Base-by-base conservation (phyloP, 2,888 invertebrate genomes). In the Phorcus lineatus region DNA sequence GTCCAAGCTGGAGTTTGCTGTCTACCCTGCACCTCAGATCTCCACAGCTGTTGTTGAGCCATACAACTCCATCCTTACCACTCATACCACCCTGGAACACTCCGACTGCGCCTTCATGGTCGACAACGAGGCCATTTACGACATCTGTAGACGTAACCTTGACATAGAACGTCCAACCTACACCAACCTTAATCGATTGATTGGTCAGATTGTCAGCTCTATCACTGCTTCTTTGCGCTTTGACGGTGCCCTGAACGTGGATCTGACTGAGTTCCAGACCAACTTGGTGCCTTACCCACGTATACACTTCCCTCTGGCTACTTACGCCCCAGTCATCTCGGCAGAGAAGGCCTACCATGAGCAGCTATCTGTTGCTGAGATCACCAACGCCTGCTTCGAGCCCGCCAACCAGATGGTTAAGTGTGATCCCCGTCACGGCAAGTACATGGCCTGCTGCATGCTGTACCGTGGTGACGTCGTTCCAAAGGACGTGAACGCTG, bases 61-160 rank as follows among this genome's bases (percentile, higher is more conserved):
- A 0, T 98, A 98, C 96, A 98, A 98, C 95, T 97, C 98, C 0
- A 97, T 98, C 82, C 89, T 98, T 91, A 98, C 98, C 92, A 98
- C 98, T 84, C 98, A 98, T 94, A 98, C 98, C 80, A 98, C 98
- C 82, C 89, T 94, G 83, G 98, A 98, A 94, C 98, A 98, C 94
- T 97, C 97, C 0, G 98, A 98, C 95, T 98, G 98, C 94, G 97
- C 98, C 76, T 98, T 98, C 94, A 98, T 98, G 98, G 97, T 94
- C 74, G 98, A 98, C 94, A 98, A 98, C 90, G 97, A 98, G 92
- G 98, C 98, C 66, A 94, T 98, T 89, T 91, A 97, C 92, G 97
- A 98, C 90, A 97, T 98, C 88, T 98, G 98, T 93, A 95, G 96
- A 53, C 84, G 87, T 77, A 96, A 96, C 89, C 94, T 98, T 78